phyloP scores from a whole-genome alignment of 2,113 vertebrate species.

The Anas platyrhynchos region DNA sequence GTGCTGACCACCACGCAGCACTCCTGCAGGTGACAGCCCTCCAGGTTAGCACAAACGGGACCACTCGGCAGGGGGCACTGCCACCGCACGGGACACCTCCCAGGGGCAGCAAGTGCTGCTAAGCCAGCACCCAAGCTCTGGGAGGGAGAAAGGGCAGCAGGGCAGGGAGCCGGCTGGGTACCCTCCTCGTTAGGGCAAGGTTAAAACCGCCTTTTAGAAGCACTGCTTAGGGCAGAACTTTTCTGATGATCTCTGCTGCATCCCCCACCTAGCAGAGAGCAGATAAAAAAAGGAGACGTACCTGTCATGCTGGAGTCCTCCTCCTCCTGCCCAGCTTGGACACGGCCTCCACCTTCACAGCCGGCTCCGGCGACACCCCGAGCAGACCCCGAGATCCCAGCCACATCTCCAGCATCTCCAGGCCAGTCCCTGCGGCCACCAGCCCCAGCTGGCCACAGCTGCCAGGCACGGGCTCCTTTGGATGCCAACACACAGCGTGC shows the following conservation, averaged over 20 bases:
- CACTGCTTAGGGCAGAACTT: neutral
- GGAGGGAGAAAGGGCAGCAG: neutral
- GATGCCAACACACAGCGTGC: accelerated
- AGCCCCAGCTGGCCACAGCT: neutral
- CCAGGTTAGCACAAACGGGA: neutral
- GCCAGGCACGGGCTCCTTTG: neutral
- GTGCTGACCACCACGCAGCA: neutral
- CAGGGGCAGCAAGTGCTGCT: neutral
- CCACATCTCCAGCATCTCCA: neutral
- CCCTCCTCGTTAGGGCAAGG: neutral
- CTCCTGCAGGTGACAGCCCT: neutral
- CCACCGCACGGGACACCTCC: neutral
- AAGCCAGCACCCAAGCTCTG: neutral
- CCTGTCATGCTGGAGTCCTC: conserved; percentile 18
- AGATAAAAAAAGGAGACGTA: conserved; percentile 1
- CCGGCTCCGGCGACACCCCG: neutral
- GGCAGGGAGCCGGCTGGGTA: neutral
- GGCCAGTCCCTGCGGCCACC: neutral
- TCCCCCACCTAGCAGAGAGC: neutral
- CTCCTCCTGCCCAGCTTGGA: neutral
- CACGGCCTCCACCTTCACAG: conserved; percentile 8
- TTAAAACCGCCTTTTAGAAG: neutral
- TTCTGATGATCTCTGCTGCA: neutral
- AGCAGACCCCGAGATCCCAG: neutral
- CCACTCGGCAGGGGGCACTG: neutral